Evolutionary conservation across 2,113 vertebrate genomes (phyloP), one percentile per base, ranked within the genome.

Genomic region (Siniperca knerii): DNA sequence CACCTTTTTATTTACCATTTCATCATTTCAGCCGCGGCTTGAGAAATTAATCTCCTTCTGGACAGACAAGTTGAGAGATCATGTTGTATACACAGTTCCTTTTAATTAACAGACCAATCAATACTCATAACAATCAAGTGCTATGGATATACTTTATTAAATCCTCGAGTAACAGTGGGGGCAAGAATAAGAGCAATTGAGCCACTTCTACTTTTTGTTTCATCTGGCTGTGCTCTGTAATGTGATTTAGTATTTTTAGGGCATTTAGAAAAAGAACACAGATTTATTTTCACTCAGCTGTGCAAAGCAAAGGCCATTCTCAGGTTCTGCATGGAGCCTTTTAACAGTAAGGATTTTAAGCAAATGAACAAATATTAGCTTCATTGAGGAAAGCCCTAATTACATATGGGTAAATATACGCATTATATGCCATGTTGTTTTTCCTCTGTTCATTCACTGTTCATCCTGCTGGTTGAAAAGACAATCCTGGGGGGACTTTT

Each of bases 91-190:
- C 40, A 21, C 52, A 8, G 46, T 66, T 66, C 23, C 0, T 7
- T 89, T 89, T 83, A 85, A 84, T 86, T 82, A 85, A 72, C 25
- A 67, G 75, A 46, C 61, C 72, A 75, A 71, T 87, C 71, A 70
- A 57, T 88, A 74, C 42, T 75, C 76, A 88, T 77, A 83, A 29
- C 29, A 29, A 89, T 87, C 29, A 79, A 58, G 57, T 67, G 69
- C 2, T 42, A 61, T 82, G 40, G 61, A 83, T 78, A 8, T 46
- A n/a, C 65, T 60, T 83, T 8, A 75, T 68, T 76, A 60, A 79
- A 35, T 29, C 13, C 16, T 16, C 0, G 4, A 60, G 44, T 60
- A 46, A 65, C 54, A 58, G 18, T n/a, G 75, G 42, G 29, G 29
- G 42, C 18, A 72, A 54, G 12, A 83, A 33, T 62, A 37, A 33